phyloP scores from a whole-genome alignment of 2,888 invertebrate species.

The Limnephilus marmoratus region DNA sequence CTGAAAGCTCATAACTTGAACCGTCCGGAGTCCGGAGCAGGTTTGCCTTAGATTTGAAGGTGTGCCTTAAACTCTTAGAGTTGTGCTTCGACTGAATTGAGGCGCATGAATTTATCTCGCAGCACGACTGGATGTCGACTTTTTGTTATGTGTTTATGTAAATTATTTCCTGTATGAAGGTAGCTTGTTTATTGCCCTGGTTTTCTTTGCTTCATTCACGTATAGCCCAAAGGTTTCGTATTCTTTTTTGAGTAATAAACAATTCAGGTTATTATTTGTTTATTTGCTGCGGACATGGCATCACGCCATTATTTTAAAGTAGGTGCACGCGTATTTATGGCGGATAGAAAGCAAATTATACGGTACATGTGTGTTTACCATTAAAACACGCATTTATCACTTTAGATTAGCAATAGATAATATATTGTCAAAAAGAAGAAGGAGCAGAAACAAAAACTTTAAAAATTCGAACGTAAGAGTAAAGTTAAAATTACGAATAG shows the following conservation, averaged over 20 bases:
- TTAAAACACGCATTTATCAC: background rate
- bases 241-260: background rate
- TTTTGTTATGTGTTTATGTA: conserved; percentile 25
- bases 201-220: conserved; percentile 7
- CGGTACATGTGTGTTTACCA: background rate
- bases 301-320: background rate
- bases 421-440: background rate
- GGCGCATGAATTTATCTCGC: background rate
- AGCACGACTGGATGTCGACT: conserved; percentile 11
- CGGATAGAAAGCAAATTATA: background rate
- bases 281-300: background rate
- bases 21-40: background rate
- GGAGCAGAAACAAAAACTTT: background rate
- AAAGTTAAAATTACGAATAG: background rate
- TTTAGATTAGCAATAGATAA: background rate
- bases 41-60: conserved; percentile 36
- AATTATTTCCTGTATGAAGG: conserved; percentile 34
- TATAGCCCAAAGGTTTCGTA: background rate
- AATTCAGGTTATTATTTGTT: background rate
- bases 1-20: conserved; percentile 49
- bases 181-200: conserved; percentile 29
- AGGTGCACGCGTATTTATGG: background rate
- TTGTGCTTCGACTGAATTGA: background rate
- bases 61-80: conserved; percentile 20
- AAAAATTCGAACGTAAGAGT: background rate